Evolutionary conservation across 2,113 vertebrate species (phyloP), one percentile per base, ranked within the genome.

Genomic region (Nymphicus hollandicus): DNA sequence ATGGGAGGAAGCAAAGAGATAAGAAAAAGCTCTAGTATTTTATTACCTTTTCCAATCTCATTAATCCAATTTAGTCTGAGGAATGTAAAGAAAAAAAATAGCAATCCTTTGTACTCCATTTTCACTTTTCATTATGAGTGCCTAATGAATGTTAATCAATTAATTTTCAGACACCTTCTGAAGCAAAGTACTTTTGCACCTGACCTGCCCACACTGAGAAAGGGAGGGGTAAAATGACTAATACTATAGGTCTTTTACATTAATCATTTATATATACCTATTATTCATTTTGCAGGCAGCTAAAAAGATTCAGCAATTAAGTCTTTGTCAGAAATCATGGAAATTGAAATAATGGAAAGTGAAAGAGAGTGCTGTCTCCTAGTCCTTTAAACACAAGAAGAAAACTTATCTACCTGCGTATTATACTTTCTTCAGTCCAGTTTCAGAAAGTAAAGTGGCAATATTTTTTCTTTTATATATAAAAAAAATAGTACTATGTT

Each of bases 1-100:
- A 46, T 22, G 46, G 31, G 76, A 92, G 74, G 58, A 87, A 83
- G 37, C 49, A 91, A 44, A 82, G 49, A 92, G 58, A 88, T 58
- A 82, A 87, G 81, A 93, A 86, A 17, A 91, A 86, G 66, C 63
- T 91, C 53, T 85, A 80, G 76, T 88, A 91, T 89, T 89, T 92
- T 94, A 85, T 96, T 93, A 71, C 69, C 33, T 6, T 86, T 96
- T 80, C n/a, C n/a, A 39, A 50, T 81, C 58, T 91, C n/a, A 89
- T 95, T 82, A 92, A 85, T 94, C 63, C 46, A 80, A 70, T 91
- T 97, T 89, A 82, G 49, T 85, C n/a, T 87, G 63, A 86, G 64
- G 87, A 91, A 93, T 53, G 46, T 39, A 88, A 93, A 89, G 78
- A 87, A 81, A 74, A 47, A 83, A 93, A 93, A 81, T 31, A 93